Evolutionary conservation across 2,797 vertebrate genomes (phyloP).

Genomic region (Zalophus californianus): DNA sequence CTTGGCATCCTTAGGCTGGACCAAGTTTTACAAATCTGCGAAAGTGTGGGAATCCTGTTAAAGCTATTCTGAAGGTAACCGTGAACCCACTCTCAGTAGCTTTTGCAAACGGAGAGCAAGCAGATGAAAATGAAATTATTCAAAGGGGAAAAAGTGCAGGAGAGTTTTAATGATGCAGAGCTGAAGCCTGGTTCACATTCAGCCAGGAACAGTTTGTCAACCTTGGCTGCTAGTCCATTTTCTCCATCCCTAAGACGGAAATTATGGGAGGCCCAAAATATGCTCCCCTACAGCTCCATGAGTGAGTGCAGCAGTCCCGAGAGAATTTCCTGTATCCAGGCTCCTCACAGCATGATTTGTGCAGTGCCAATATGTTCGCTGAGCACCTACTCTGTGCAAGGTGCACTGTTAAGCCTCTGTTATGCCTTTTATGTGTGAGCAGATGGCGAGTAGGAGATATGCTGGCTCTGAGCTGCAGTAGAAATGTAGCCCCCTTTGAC

Average conservation of each 20-base stretch:
- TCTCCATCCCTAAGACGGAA: slow-evolving; percentile 65
- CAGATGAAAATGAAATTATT: slow-evolving; percentile 28
- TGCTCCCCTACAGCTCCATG: neutral
- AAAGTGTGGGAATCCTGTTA: neutral
- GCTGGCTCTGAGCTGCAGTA: neutral
- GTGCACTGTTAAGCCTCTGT: neutral
- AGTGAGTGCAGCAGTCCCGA: slow-evolving; percentile 50
- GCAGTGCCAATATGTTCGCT: neutral
- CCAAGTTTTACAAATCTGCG: neutral
- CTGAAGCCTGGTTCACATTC: neutral
- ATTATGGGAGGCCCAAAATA: slow-evolving; percentile 29
- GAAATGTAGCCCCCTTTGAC: neutral
- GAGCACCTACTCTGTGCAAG: neutral
- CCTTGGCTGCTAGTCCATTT: slow-evolving; percentile 44
- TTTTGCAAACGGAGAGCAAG: neutral
- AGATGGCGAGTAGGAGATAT: neutral
- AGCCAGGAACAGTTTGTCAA: slow-evolving; percentile 47
- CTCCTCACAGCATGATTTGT: neutral
- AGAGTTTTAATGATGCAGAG: neutral
- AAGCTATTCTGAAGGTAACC: neutral
- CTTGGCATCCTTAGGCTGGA: neutral
- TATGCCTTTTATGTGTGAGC: neutral
- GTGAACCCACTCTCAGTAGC: neutral
- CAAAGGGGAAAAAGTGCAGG: neutral
- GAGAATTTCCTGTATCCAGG: neutral